phyloP scores from a whole-genome alignment of 2,888 invertebrate species.

The Drosophila leonis region DNA sequence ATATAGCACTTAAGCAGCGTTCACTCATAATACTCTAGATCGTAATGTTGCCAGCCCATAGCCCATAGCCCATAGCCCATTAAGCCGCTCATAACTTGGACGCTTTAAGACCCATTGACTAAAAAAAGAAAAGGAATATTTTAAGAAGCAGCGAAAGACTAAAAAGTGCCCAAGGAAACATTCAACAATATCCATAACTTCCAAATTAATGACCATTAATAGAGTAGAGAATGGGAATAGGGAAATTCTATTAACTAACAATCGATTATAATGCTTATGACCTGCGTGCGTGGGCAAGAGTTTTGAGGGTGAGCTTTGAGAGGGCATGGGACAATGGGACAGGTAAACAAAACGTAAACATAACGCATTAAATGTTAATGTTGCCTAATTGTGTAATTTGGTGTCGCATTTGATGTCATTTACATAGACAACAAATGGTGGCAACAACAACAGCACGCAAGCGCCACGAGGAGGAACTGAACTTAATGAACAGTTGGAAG shows the following conservation, averaged over 20 bases:
- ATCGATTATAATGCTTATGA: slow-evolving; percentile 76
- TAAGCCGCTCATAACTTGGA: slow-evolving; percentile 22
- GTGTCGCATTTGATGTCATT: slow-evolving; percentile 72
- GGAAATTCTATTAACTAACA: slow-evolving; percentile 74
- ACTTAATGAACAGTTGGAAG: slow-evolving; percentile 64
- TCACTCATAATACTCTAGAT: not conserved
- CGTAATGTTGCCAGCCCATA: not conserved
- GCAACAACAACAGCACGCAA: slow-evolving; percentile 40
- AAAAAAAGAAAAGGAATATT: not conserved
- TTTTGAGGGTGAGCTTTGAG: not conserved
- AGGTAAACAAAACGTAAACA: slow-evolving; percentile 79
- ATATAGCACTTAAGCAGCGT: not conserved
- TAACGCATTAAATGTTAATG: slow-evolving; percentile 83
- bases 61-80: slow-evolving; percentile 4
- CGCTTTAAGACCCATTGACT: slow-evolving; percentile 48
- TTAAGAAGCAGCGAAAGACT: slow-evolving; percentile 29
- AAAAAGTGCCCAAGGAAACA: slow-evolving; percentile 16
- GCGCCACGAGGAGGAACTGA: slow-evolving; percentile 19
- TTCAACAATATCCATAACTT: slow-evolving; percentile 26
- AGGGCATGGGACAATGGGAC: slow-evolving; percentile 23
- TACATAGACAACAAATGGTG: slow-evolving; percentile 58
- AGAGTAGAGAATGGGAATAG: slow-evolving; percentile 24
- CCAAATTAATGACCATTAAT: slow-evolving; percentile 44
- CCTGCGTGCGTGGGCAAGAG: slow-evolving; percentile 64
- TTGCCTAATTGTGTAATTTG: slow-evolving; percentile 83